A percentile compares a stretch with the other conserved stretches of the same genome.
These are phyloP conservation scores for Parnassius smintheus DNA, from an alignment of 2,888 invertebrate species.

Conservation along the genomic window DNA sequence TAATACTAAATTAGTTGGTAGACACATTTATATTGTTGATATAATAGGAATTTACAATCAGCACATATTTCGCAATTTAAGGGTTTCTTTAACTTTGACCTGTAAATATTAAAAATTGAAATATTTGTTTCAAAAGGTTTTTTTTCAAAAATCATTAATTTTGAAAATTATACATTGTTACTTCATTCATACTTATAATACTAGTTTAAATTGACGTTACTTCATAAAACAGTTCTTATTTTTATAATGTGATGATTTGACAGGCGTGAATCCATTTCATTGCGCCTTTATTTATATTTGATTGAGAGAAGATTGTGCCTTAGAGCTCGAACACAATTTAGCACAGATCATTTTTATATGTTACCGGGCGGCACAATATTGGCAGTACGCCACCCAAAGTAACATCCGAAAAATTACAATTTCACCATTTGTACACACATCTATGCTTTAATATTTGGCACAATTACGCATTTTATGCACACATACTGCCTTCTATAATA, in stretches of 20 bases:
- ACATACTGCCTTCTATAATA: constrained; percentile 53
- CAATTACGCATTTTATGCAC: constrained; percentile 72
- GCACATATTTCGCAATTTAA: constrained; percentile 35
- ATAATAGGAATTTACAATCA: constrained; percentile 60
- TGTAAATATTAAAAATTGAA: background rate
- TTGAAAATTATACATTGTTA: constrained; percentile 7
- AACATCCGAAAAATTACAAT: constrained; percentile 42
- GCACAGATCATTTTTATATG: constrained; percentile 11
- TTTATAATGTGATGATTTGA: constrained; percentile 14
- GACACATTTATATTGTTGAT: constrained; percentile 53
- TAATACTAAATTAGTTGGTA: constrained; percentile 62
- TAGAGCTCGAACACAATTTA: constrained; percentile 6
- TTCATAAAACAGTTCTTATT: constrained; percentile 29
- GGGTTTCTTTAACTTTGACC: background rate
- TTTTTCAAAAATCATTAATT: constrained; percentile 1
- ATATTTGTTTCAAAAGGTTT: background rate
- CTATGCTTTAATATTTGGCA: constrained; percentile 73
- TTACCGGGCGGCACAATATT: constrained; percentile 42
- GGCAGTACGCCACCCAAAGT: constrained; percentile 46
- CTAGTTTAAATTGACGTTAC: constrained; percentile 55
- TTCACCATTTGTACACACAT: constrained; percentile 60
- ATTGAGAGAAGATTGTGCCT: background rate
- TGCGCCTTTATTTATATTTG: constrained; percentile 4
- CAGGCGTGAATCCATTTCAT: constrained; percentile 11
- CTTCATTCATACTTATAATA: constrained; percentile 33